A percentile compares a stretch with the other conserved stretches of the same genome.
phyloP scores from a whole-genome alignment of 2,113 vertebrate species.

The Pithys albifrons region DNA sequence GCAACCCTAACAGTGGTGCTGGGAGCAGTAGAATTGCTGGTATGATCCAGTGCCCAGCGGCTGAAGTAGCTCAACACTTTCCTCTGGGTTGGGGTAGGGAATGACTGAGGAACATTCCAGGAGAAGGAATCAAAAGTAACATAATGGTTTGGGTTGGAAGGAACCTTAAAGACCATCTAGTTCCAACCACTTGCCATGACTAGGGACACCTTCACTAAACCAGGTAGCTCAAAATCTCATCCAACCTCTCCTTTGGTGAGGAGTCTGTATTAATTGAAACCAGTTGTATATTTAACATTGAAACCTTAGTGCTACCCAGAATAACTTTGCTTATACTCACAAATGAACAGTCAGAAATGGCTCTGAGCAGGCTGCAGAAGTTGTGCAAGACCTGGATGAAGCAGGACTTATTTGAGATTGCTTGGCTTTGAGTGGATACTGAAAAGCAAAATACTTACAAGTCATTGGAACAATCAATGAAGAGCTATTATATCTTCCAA shows the following conservation, averaged over 20 bases:
- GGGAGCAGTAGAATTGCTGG: not conserved
- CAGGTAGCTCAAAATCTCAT: not conserved
- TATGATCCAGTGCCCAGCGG: not conserved
- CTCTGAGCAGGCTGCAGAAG: not conserved
- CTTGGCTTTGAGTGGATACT: not conserved
- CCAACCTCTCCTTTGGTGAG: not conserved
- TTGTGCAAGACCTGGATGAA: not conserved
- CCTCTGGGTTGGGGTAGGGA: not conserved
- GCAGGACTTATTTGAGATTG: not conserved
- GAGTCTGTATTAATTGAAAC: not conserved
- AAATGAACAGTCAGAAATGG: accelerated
- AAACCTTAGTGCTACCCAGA: accelerated
- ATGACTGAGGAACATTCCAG: not conserved
- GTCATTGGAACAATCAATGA: not conserved
- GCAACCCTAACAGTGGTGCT: too few relatives aligned
- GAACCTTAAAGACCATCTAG: not conserved
- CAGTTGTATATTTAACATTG: not conserved
- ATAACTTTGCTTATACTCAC: not conserved
- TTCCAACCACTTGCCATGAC: accelerated
- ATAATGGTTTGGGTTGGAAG: not conserved
- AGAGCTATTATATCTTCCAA: not conserved
- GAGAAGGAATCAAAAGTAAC: not conserved
- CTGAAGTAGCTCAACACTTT: not conserved
- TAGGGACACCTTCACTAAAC: not conserved
- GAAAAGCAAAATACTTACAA: not conserved